phyloP scores from a whole-genome alignment of 2,888 invertebrate species.

The Dascillus cervinus region DNA sequence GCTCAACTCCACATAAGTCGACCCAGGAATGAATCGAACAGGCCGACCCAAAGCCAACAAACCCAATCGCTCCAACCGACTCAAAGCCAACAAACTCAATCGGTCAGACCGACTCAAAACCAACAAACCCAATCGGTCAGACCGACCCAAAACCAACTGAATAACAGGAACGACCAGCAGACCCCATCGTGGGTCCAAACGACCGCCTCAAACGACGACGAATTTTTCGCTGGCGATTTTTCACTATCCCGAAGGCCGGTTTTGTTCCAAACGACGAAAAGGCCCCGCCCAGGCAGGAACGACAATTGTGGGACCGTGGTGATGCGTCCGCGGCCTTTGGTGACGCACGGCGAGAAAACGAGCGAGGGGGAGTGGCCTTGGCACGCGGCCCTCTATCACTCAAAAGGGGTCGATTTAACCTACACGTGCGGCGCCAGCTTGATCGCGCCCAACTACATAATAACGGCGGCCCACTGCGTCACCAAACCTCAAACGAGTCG shows the following conservation, averaged over 20 bases:
- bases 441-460: conserved; percentile 47
- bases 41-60: too few species aligned
- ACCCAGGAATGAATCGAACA: too few species aligned
- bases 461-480: conserved; percentile 61
- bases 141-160: too few species aligned
- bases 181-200: too few species aligned
- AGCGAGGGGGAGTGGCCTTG: conserved; percentile 60
- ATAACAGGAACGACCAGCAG: too few species aligned
- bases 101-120: too few species aligned
- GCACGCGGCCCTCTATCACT: conserved; percentile 56
- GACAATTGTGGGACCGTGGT: conserved; percentile 42
- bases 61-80: too few species aligned
- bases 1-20: too few species aligned
- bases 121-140: too few species aligned
- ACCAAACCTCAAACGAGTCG: conserved; percentile 35
- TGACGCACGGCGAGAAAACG: conserved; percentile 52
- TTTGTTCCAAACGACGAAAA: conserved; percentile 10
- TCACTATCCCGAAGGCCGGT: conserved; percentile 7
- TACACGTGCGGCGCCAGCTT: conserved; percentile 61
- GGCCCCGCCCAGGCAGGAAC: neutral
- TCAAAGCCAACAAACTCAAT: too few species aligned
- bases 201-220: conserved; percentile 11
- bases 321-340: conserved; percentile 47
- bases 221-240: conserved; percentile 31
- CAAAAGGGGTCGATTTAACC: conserved; percentile 37